Evolutionary conservation across 2,113 vertebrate species (phyloP).

Genomic region (Tyrannus savana): DNA sequence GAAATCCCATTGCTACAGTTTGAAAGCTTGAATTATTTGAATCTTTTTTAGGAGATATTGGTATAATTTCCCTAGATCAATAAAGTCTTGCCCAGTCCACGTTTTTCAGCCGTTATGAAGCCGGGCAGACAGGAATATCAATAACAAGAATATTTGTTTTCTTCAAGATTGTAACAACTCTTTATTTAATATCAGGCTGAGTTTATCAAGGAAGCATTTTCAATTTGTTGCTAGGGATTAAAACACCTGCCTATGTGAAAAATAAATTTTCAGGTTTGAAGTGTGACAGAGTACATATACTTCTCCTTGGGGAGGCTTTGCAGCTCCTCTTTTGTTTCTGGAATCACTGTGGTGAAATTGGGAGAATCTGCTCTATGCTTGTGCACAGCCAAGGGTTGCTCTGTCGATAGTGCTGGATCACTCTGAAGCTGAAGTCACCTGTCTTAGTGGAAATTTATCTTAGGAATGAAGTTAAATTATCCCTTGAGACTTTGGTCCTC

Average conservation of each 20-base stretch:
- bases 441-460: background rate
- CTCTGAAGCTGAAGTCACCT: background rate
- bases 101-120: background rate
- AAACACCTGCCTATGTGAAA: background rate
- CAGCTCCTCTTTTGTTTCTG: background rate
- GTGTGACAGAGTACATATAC: background rate
- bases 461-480: background rate
- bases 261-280: background rate
- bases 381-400: fast-evolving
- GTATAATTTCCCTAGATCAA: background rate
- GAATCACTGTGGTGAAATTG: background rate
- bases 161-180: background rate
- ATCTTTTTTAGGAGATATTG: background rate
- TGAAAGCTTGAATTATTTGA: background rate
- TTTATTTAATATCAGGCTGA: background rate
- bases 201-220: background rate
- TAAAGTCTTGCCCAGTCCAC: background rate
- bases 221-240: background rate
- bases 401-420: background rate
- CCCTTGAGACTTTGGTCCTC: background rate
- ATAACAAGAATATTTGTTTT: background rate
- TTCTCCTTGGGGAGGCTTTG: background rate
- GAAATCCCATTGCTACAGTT: background rate
- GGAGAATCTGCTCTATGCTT: background rate
- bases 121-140: background rate